Evolutionary conservation across 1,140 invertebrate genomes (phyloP).

Genomic region (Leucophenga varia): DNA sequence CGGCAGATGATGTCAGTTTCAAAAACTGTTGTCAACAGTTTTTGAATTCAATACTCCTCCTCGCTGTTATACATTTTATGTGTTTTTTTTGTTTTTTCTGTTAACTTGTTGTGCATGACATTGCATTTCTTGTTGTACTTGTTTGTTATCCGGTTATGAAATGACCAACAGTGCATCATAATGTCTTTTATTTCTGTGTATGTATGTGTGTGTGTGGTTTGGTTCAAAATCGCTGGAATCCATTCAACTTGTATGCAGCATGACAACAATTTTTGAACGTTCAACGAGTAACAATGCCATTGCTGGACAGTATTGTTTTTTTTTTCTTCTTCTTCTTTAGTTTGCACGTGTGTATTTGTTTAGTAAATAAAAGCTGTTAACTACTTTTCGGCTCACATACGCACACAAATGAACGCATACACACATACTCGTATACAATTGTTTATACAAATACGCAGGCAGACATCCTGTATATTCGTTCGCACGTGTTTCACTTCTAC

Average conservation of each 20-base stretch:
- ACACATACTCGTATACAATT: too few relatives aligned
- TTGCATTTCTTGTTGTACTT: background rate
- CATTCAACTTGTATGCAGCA: too few relatives aligned
- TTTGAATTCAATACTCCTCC: background rate
- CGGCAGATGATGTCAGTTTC: too few relatives aligned
- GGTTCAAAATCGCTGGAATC: too few relatives aligned
- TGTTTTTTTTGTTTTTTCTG: constrained; percentile 11
- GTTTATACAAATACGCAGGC: too few relatives aligned
- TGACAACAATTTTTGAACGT: too few relatives aligned
- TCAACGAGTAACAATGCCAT: too few relatives aligned
- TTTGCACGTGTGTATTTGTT: constrained; percentile 40
- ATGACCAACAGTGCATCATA: constrained; percentile 10
- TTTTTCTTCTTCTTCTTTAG: too few relatives aligned
- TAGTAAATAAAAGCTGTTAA: constrained; percentile 47
- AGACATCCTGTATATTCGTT: too few relatives aligned
- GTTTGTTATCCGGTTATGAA: constrained; percentile 21
- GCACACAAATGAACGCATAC: constrained; percentile 12
- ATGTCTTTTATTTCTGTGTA: background rate
- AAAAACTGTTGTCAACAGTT: too few relatives aligned
- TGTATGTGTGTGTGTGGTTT: constrained; percentile 22
- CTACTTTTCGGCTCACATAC: constrained; percentile 25
- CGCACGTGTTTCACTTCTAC: too few relatives aligned
- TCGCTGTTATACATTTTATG: constrained; percentile 24
- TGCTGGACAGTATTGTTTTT: constrained; percentile 35
- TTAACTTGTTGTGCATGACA: too few relatives aligned